These are phyloP conservation scores for Antitype chi DNA, from an alignment of 2,888 invertebrate genomes.

Conservation along the genomic window DNA sequence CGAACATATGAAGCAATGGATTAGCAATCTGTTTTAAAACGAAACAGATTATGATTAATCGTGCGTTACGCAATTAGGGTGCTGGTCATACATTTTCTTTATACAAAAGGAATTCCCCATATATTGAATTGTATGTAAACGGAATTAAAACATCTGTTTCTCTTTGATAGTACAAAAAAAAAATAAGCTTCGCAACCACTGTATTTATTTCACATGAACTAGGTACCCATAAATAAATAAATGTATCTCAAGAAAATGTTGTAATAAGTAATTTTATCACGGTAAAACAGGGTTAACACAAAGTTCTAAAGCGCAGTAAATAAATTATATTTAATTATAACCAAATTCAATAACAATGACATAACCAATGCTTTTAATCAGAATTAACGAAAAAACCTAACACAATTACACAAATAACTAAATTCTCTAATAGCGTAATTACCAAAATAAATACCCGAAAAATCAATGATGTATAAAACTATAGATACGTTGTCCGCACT, in stretches of 20 bases:
- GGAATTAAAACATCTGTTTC: too few species aligned
- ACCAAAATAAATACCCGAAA: conserved; percentile 56
- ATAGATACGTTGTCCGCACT: too few species aligned
- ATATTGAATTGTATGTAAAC: background rate
- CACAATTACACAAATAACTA: conserved; percentile 33
- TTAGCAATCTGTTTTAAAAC: too few species aligned
- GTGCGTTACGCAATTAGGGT: too few species aligned
- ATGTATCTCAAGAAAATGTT: background rate
- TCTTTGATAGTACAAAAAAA: too few species aligned
- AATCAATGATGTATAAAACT: too few species aligned
- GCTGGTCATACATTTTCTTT: background rate
- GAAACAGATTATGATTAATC: too few species aligned
- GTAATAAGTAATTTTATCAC: background rate
- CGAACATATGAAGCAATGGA: too few species aligned
- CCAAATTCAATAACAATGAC: background rate
- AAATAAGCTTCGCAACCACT: background rate
- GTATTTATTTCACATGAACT: background rate
- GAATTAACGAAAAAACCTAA: background rate
- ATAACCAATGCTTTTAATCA: background rate
- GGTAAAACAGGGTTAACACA: background rate
- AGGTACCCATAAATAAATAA: background rate
- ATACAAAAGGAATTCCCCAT: background rate
- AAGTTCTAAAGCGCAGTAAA: background rate
- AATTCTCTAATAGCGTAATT: conserved; percentile 55
- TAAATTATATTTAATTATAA: background rate